phyloP scores from a whole-genome alignment of 2,797 vertebrate species.

The Sciaenops ocellatus region DNA sequence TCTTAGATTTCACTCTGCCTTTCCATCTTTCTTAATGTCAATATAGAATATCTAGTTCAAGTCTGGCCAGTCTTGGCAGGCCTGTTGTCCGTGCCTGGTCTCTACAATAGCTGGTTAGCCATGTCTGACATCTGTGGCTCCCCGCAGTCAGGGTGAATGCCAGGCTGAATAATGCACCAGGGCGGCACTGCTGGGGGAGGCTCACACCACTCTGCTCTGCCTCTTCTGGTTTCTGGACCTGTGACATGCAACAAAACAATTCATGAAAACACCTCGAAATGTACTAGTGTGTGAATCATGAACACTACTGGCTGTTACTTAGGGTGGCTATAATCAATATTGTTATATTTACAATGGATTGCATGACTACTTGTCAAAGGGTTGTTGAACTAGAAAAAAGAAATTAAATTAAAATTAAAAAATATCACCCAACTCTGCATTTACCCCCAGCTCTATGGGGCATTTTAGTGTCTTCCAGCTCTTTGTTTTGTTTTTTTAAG shows the following conservation, averaged over 20 bases:
- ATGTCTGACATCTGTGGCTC: slow-evolving; percentile 74
- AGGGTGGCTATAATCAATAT: not conserved
- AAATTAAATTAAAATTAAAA: not conserved
- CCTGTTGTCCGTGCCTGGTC: slow-evolving; percentile 70
- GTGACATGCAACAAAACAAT: slow-evolving; percentile 38
- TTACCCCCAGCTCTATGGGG: not conserved
- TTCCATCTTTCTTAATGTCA: slow-evolving; percentile 33
- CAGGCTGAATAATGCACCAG: slow-evolving; percentile 74
- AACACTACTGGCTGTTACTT: not conserved
- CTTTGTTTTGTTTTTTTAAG: not conserved
- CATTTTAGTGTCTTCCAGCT: not conserved
- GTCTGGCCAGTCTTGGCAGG: slow-evolving; percentile 62
- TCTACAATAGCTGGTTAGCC: slow-evolving; percentile 73
- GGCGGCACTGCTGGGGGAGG: slow-evolving; percentile 59
- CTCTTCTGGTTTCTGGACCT: slow-evolving; percentile 68
- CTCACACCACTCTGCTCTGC: slow-evolving; percentile 71
- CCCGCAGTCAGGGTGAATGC: slow-evolving; percentile 70
- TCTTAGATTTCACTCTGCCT: not conserved
- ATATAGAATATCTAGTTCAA: slow-evolving; percentile 57
- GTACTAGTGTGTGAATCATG: not conserved
- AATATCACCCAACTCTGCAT: not conserved
- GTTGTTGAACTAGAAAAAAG: too few species aligned
- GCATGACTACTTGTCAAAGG: not conserved
- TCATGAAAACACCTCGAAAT: slow-evolving; percentile 39
- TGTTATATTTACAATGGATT: not conserved